Evolutionary conservation across 2,113 vertebrate genomes (phyloP).

Genomic region (Xenopus laevis): DNA sequence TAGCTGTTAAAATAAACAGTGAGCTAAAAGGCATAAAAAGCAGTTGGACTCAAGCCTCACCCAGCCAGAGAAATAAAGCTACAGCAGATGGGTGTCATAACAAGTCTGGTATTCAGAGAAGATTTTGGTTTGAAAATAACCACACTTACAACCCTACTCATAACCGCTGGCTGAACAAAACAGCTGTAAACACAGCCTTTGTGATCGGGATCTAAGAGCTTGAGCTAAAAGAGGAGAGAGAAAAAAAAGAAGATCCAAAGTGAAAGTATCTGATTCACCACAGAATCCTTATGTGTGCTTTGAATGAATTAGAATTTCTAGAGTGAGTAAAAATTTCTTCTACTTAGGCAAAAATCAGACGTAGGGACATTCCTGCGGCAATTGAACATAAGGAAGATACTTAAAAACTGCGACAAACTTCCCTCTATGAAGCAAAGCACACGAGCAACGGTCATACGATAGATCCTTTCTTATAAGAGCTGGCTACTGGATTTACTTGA

Average conservation of each 20-base stretch:
- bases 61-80: conserved; percentile 42
- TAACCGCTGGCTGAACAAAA: conserved; percentile 50
- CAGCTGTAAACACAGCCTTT: conserved; percentile 42
- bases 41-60: conserved; percentile 45
- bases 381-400: too few relatives aligned
- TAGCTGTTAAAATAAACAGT: conserved; percentile 41
- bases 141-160: conserved; percentile 50
- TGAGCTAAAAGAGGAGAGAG: conserved; percentile 30
- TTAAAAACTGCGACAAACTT: too few relatives aligned
- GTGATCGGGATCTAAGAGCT: conserved; percentile 31
- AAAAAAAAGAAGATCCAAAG: neutral
- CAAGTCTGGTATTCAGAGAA: conserved; percentile 30
- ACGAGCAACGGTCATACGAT: too few relatives aligned
- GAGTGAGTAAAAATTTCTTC: neutral
- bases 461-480: too few relatives aligned
- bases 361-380: too few relatives aligned
- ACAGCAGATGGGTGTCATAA: conserved; percentile 49
- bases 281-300: neutral
- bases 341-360: neutral
- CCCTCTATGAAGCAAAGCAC: too few relatives aligned
- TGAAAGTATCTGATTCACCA: neutral
- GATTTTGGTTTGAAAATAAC: conserved; percentile 47
- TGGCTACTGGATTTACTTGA: too few relatives aligned
- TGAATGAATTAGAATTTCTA: neutral
- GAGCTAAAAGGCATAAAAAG: conserved; percentile 38